phyloP scores from a whole-genome alignment of 2,888 invertebrate species.

The Leptothorax acervorum region DNA sequence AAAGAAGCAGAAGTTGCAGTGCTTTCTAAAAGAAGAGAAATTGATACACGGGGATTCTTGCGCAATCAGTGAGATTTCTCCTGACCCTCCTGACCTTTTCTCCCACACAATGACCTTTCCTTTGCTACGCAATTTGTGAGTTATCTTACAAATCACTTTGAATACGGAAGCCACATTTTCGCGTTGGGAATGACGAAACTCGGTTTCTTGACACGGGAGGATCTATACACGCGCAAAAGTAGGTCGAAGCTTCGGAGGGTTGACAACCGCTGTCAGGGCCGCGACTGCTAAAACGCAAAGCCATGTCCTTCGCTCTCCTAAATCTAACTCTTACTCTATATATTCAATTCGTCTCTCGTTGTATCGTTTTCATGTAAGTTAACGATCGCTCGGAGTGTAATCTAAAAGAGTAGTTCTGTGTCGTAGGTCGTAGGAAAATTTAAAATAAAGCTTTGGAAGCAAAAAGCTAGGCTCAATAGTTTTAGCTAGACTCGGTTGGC shows the following conservation, averaged over 20 bases:
- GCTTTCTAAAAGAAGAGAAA: neutral
- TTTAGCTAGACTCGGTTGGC: neutral
- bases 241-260: conserved; percentile 55
- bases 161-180: neutral
- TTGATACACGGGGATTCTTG: neutral
- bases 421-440: neutral
- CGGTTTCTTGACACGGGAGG: conserved; percentile 24
- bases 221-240: conserved; percentile 31
- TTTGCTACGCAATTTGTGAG: neutral
- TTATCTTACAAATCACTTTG: neutral
- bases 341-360: neutral
- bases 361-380: neutral
- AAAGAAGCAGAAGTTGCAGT: neutral
- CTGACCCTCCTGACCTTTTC: conserved; percentile 10
- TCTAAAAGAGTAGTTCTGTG: neutral
- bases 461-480: conserved; percentile 1
- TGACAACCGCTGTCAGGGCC: conserved; percentile 53
- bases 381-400: neutral
- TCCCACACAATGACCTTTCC: conserved; percentile 1
- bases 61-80: conserved; percentile 7
- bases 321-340: conserved; percentile 17
- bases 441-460: neutral
- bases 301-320: neutral
- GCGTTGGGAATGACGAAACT: conserved; percentile 22
- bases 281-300: conserved; percentile 8